Evolutionary conservation across 2,888 invertebrate species (phyloP).

Genomic region (Gnatocerus cornutus): DNA sequence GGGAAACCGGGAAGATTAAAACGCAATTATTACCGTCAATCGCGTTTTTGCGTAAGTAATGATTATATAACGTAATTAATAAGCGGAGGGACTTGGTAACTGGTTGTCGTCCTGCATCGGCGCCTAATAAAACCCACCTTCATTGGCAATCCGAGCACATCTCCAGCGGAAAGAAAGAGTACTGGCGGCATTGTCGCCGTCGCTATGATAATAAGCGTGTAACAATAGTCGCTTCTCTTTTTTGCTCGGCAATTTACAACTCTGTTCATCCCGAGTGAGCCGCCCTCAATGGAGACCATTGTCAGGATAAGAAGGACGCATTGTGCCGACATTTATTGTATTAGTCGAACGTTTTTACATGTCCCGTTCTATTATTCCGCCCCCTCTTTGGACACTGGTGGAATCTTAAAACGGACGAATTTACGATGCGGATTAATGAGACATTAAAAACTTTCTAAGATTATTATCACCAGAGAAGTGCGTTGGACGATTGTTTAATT

Average conservation of each 20-base stretch:
- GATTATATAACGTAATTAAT: constrained; percentile 23
- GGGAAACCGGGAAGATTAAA: constrained; percentile 20
- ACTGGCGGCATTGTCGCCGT: too few relatives aligned
- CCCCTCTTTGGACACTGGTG: constrained; percentile 51
- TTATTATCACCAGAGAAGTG: constrained; percentile 53
- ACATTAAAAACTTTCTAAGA: constrained; percentile 58
- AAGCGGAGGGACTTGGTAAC: not conserved
- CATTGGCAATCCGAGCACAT: constrained; percentile 45
- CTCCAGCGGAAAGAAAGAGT: constrained; percentile 42
- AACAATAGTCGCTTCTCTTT: constrained; percentile 62
- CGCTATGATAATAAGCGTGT: constrained; percentile 62
- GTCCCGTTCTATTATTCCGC: constrained; percentile 59
- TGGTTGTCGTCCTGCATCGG: too few relatives aligned
- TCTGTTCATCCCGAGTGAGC: constrained; percentile 47
- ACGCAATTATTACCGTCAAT: constrained; percentile 4
- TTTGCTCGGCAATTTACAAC: constrained; percentile 52
- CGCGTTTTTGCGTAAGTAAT: constrained; percentile 7
- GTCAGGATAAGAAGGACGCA: constrained; percentile 63
- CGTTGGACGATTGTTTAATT: constrained; percentile 60
- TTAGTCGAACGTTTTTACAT: constrained; percentile 66
- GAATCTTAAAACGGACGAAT: constrained; percentile 51
- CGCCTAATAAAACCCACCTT: constrained; percentile 3
- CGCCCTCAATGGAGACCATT: constrained; percentile 60
- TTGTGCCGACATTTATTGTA: constrained; percentile 67
- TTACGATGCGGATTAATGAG: constrained; percentile 55